Evolutionary conservation across 2,113 vertebrate species (phyloP).

Genomic region (Trogon melanurus): DNA sequence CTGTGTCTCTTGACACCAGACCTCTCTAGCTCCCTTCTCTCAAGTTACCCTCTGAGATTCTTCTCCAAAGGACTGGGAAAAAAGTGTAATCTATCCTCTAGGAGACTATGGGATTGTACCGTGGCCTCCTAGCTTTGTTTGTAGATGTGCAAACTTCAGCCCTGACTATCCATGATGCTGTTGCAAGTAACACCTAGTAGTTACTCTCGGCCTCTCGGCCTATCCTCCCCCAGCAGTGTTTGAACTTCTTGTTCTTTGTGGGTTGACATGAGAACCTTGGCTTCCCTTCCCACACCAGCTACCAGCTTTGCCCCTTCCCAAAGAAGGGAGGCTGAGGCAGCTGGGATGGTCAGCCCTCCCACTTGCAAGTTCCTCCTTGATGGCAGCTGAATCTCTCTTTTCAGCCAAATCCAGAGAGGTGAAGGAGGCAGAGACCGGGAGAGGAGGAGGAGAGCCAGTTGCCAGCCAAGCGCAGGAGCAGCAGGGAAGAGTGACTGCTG

Average conservation of each 20-base stretch:
- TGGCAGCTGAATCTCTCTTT: neutral
- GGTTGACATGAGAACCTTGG: neutral
- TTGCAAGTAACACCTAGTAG: neutral
- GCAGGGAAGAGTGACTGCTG: neutral
- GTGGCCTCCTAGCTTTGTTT: neutral
- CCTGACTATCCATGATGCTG: neutral
- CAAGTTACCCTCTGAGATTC: neutral
- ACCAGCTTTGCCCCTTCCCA: neutral
- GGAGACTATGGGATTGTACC: neutral
- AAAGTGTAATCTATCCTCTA: neutral
- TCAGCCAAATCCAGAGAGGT: neutral
- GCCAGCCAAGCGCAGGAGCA: neutral
- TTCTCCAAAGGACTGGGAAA: neutral
- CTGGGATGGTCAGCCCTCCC: neutral
- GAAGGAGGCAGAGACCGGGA: neutral
- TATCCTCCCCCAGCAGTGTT: neutral
- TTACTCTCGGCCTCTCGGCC: neutral
- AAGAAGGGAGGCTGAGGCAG: neutral
- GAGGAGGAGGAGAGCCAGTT: neutral
- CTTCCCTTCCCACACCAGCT: neutral
- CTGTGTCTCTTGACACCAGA: neutral
- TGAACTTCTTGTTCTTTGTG: neutral
- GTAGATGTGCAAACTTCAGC: neutral
- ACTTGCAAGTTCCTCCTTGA: neutral
- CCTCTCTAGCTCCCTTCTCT: neutral